phyloP scores from a whole-genome alignment of 2,797 vertebrate species.

The Malacoraja senta region DNA sequence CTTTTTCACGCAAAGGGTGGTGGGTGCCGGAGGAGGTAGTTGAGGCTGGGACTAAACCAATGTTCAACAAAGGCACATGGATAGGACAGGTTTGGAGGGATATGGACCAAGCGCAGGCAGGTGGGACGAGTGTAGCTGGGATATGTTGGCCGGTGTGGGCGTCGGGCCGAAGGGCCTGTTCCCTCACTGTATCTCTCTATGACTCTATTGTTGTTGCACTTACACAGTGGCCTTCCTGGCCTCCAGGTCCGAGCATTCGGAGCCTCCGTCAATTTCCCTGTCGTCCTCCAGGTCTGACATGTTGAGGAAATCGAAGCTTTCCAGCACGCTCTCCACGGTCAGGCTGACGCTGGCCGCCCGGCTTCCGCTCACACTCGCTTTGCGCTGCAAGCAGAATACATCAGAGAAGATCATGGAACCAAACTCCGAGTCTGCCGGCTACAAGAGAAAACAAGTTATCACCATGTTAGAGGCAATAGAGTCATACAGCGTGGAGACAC shows the following conservation, averaged over 20 bases:
- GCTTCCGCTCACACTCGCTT: slow-evolving; percentile 78
- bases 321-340: slow-evolving; percentile 92
- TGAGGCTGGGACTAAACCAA: no score
- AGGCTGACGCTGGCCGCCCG: slow-evolving; percentile 92
- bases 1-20: no score
- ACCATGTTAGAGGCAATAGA: no score
- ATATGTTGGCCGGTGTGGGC: no score
- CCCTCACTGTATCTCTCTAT: no score
- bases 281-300: slow-evolving; percentile 95
- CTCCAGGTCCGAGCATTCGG: slow-evolving; percentile 78
- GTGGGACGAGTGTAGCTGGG: no score
- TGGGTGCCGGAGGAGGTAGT: no score
- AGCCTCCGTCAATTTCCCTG: slow-evolving; percentile 75
- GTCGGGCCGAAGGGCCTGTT: no score
- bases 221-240: slow-evolving; percentile 73
- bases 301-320: slow-evolving; percentile 99
- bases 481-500: no score
- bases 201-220: slow-evolving; percentile 47
- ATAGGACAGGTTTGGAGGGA: no score
- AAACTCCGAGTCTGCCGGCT: not conserved
- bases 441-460: not conserved
- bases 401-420: slow-evolving; percentile 50
- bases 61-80: no score
- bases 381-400: slow-evolving; percentile 75
- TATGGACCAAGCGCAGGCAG: no score